Base-by-base conservation (phyloP, 2,888 invertebrate species). In the Physocephala rufipes region DNA sequence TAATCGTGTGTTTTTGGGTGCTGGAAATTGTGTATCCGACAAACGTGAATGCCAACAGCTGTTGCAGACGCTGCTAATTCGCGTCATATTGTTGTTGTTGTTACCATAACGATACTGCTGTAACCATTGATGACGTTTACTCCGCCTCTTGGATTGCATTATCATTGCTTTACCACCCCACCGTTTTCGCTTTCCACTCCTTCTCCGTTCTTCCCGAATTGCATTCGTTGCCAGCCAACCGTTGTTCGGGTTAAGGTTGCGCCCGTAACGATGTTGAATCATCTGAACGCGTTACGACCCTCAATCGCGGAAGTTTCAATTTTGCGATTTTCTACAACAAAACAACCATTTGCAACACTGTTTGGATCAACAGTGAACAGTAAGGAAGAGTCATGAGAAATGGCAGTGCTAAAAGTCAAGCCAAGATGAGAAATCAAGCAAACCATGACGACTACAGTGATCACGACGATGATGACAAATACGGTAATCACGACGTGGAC, bases 271-370 rank as follows among this genome's bases (percentile, higher is more conserved):
- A 47, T 24, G 26, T 28, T 59, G 12, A 58, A 5, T 65, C 16
- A 36, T 30, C 47, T 43, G 53, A 19, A 15, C 30, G 67, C 65
- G 47, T 47, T 49, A 49, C 51, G 47, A 53, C 58, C 61, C 68
- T 49, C 68, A 68, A 62, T 68, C 68, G 68, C 68, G 68, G 68
- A 68, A 68, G 68, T 68, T 68, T 68, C 68, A 68, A 62, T 68
- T 68, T 68, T 49, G 51, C 49, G 30, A 49, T 62, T 68, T 49
- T 59, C 36, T 55, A 12, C 24, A 26, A 7, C 24, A 15, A 24
- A 4, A 55, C 55, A 26, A 15, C 26, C 16, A 45, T 63, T 47
- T 24, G 53, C 53, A 53, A 36, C 66, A 24, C 53, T 21, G 53
- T 49, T 7, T n/a, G 19, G 45, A 9, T 45, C 15, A 9, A 45